phyloP scores from a whole-genome alignment of 1,140 invertebrate genomes.

The Brachionus asplanchnoidis region DNA sequence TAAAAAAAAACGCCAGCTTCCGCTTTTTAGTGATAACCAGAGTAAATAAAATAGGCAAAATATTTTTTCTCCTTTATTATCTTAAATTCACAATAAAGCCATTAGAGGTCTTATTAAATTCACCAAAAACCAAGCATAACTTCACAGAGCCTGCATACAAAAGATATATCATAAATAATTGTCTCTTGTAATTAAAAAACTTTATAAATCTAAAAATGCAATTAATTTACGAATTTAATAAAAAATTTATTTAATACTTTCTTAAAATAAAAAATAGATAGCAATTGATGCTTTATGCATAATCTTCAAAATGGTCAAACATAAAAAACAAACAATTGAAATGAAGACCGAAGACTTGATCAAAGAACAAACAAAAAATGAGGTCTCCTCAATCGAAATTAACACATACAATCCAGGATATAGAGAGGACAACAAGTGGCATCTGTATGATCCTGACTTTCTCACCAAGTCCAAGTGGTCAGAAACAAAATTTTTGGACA shows the following conservation, averaged over 20 bases:
- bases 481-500: conserved; percentile 62
- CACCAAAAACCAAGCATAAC: too few relatives aligned
- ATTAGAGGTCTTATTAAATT: too few relatives aligned
- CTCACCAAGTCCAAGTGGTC: not conserved
- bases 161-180: too few relatives aligned
- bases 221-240: not conserved
- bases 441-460: conserved; percentile 20
- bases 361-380: not conserved
- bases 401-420: not conserved
- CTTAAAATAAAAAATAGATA: not conserved
- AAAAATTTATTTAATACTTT: too few relatives aligned
- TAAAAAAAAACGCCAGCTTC: too few relatives aligned
- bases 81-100: too few relatives aligned
- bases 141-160: too few relatives aligned
- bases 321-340: not conserved
- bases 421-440: conserved; percentile 25
- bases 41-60: too few relatives aligned
- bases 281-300: conserved; percentile 25
- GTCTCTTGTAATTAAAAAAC: too few relatives aligned
- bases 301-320: conserved; percentile 32
- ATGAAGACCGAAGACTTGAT: not conserved
- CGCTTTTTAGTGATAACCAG: too few relatives aligned
- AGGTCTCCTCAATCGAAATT: not conserved
- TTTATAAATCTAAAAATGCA: too few relatives aligned
- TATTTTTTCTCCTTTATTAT: too few relatives aligned